These are phyloP conservation scores for Pachyramphus minor DNA, from an alignment of 2,113 vertebrate species.

Conservation along the genomic window DNA sequence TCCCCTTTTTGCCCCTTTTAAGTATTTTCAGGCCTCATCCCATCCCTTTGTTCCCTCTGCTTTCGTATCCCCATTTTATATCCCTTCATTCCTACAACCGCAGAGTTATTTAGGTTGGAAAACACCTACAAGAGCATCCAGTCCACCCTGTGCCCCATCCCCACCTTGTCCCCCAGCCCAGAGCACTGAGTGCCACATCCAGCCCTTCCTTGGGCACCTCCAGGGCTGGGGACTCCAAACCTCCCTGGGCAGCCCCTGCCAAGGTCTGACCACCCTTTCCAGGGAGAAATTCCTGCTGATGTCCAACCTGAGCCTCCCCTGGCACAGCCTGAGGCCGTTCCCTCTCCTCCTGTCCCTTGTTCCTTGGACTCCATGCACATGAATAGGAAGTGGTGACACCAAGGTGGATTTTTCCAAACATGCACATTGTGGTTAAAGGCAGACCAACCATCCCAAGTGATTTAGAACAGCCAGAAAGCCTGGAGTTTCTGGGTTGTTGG, in stretches of 20 bases:
- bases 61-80: background rate
- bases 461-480: background rate
- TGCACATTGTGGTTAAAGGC: background rate
- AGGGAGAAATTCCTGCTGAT: background rate
- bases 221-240: background rate
- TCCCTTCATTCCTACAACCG: background rate
- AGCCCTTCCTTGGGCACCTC: background rate
- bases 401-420: background rate
- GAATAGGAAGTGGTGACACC: background rate
- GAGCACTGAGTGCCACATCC: background rate
- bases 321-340: background rate
- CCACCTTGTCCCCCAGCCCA: background rate
- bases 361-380: background rate
- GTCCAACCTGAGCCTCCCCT: background rate
- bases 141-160: fast-evolving
- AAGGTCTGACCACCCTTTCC: background rate
- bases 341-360: background rate
- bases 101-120: fast-evolving
- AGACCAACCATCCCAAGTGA: background rate
- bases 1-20: background rate
- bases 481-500: background rate
- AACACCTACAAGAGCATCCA: fast-evolving
- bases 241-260: background rate
- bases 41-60: background rate
- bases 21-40: background rate